Evolutionary conservation across 2,113 vertebrate species (phyloP).

Genomic region (Perognathus longimembris): DNA sequence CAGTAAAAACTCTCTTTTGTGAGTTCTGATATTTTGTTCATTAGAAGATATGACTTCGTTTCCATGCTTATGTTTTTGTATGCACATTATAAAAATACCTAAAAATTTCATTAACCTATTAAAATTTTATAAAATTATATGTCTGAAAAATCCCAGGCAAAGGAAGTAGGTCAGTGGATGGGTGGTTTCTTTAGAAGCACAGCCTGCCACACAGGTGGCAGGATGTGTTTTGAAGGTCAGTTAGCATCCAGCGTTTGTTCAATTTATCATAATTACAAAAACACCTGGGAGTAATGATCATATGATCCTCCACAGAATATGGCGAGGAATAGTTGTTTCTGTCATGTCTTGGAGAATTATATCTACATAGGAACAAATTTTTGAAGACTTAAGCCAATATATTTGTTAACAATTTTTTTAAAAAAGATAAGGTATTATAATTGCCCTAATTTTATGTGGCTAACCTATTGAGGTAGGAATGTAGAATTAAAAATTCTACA

Average conservation of each 20-base stretch:
- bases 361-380: neutral
- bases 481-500: neutral
- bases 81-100: neutral
- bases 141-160: neutral
- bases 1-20: neutral
- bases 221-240: conserved; percentile 24
- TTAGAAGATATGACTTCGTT: neutral
- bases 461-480: neutral
- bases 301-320: conserved; percentile 17
- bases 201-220: conserved; percentile 19
- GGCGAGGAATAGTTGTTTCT: neutral
- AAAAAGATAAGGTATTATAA: neutral
- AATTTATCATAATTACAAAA: conserved; percentile 78
- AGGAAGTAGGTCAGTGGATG: neutral
- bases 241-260: conserved; percentile 22
- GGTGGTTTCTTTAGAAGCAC: neutral
- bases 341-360: neutral
- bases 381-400: neutral
- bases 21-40: neutral
- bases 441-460: neutral
- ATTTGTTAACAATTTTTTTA: too few relatives aligned
- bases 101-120: neutral
- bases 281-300: conserved; percentile 13
- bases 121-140: neutral
- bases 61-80: neutral